phyloP scores from a whole-genome alignment of 2,888 invertebrate genomes.

The Hyles lineata region DNA sequence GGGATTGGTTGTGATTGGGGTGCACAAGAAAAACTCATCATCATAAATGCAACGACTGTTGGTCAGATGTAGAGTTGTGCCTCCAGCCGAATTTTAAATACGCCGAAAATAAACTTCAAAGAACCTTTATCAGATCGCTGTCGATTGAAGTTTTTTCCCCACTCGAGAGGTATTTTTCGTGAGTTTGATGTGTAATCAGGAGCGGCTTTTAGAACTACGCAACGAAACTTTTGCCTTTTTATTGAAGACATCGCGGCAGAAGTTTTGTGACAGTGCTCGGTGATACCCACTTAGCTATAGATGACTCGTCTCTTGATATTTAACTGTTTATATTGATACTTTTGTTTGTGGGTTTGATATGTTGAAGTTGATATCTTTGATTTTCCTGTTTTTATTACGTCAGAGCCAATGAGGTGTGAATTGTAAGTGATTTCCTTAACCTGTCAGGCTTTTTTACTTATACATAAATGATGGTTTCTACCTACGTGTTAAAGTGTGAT shows the following conservation, averaged over 20 bases:
- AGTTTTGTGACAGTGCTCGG: constrained; percentile 39
- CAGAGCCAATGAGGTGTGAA: too few species aligned
- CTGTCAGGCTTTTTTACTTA: too few species aligned
- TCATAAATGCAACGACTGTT: too few species aligned
- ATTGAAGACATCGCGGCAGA: constrained; percentile 38
- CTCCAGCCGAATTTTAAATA: constrained; percentile 19
- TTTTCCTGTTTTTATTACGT: neutral
- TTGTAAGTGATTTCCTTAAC: too few species aligned
- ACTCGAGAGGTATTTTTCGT: constrained; percentile 45
- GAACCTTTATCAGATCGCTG: constrained; percentile 46
- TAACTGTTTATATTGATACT: neutral
- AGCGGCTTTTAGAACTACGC: constrained; percentile 51
- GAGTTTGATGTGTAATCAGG: constrained; percentile 58
- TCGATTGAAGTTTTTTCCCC: constrained; percentile 53
- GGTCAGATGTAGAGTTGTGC: too few species aligned
- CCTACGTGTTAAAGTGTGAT: too few species aligned
- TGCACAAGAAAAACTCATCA: too few species aligned
- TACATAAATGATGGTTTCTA: too few species aligned
- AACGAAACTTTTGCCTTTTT: constrained; percentile 55
- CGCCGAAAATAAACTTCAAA: constrained; percentile 43
- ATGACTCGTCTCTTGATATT: neutral
- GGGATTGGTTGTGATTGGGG: too few species aligned
- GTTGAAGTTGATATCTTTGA: neutral
- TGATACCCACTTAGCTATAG: constrained; percentile 14
- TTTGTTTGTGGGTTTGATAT: neutral